Evolutionary conservation across 1,140 invertebrate genomes (phyloP).

Genomic region (Caenorhabditis elegans): DNA sequence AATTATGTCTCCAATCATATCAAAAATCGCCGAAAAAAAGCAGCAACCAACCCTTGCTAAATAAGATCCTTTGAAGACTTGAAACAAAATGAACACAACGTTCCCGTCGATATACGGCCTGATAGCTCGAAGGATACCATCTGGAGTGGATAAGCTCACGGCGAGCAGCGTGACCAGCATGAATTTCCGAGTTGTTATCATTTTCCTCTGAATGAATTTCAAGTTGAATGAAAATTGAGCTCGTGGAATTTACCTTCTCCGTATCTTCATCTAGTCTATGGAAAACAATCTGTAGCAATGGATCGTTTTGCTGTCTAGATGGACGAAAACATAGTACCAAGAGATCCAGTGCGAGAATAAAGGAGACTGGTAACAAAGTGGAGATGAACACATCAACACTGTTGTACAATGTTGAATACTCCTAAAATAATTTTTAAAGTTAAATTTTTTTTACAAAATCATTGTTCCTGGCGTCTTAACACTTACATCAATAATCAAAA

Average conservation of each 20-base stretch:
- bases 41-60: background rate
- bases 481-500: background rate
- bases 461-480: background rate
- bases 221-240: background rate
- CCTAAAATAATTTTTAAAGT: background rate
- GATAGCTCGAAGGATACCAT: constrained; percentile 26
- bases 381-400: constrained; percentile 21
- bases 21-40: background rate
- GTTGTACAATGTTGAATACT: constrained; percentile 13
- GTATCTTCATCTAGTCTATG: constrained; percentile 35
- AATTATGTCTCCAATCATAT: background rate
- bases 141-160: constrained; percentile 20
- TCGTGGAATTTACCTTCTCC: constrained; percentile 23
- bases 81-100: constrained; percentile 2
- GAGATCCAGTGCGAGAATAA: constrained; percentile 26
- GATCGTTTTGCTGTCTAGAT: constrained; percentile 7
- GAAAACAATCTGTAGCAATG: constrained; percentile 39
- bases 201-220: background rate
- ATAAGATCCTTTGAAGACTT: constrained; percentile 19
- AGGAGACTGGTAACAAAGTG: constrained; percentile 19
- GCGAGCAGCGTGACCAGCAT: constrained; percentile 31
- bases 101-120: background rate
- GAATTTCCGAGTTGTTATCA: constrained; percentile 22
- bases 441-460: background rate
- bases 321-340: constrained; percentile 16